A percentile compares a stretch with the other conserved stretches of the same genome.
Evolutionary conservation across 2,797 vertebrate genomes (phyloP).

Genomic region (Parambassis ranga): DNA sequence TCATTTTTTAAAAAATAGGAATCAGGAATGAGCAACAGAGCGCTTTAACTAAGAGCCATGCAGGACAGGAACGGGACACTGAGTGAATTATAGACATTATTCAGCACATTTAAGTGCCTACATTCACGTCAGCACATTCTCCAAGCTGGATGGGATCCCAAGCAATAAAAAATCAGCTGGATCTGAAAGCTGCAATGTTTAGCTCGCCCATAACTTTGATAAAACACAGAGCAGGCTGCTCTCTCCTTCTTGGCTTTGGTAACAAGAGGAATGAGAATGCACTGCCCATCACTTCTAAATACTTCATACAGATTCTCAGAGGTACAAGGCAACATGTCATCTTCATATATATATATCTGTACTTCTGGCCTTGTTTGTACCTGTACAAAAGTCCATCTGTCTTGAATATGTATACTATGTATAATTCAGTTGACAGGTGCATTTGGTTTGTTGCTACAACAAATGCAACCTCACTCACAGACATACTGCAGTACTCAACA

Average conservation of each 20-base stretch:
- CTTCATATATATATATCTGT: background rate
- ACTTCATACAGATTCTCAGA: background rate
- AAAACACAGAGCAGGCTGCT: background rate
- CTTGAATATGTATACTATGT: background rate
- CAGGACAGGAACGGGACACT: conserved; percentile 2
- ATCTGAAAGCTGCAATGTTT: conserved; percentile 38
- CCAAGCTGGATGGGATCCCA: conserved; percentile 40
- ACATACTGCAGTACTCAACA: background rate
- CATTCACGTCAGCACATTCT: conserved; percentile 61
- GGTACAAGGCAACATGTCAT: background rate
- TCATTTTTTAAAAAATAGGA: no score
- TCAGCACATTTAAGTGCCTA: conserved; percentile 50
- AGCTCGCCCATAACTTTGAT: conserved; percentile 25
- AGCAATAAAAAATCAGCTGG: conserved; percentile 41
- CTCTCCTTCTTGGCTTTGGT: background rate
- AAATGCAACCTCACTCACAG: background rate
- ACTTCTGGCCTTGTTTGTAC: background rate
- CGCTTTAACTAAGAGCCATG: background rate
- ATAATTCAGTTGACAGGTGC: background rate
- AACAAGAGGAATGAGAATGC: background rate
- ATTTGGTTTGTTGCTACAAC: background rate
- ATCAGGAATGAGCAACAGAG: background rate
- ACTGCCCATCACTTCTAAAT: background rate
- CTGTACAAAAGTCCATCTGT: background rate
- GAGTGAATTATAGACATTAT: conserved; percentile 43